These are phyloP conservation scores for Grantiella picta DNA, from an alignment of 2,113 vertebrate genomes.

Conservation along the genomic window DNA sequence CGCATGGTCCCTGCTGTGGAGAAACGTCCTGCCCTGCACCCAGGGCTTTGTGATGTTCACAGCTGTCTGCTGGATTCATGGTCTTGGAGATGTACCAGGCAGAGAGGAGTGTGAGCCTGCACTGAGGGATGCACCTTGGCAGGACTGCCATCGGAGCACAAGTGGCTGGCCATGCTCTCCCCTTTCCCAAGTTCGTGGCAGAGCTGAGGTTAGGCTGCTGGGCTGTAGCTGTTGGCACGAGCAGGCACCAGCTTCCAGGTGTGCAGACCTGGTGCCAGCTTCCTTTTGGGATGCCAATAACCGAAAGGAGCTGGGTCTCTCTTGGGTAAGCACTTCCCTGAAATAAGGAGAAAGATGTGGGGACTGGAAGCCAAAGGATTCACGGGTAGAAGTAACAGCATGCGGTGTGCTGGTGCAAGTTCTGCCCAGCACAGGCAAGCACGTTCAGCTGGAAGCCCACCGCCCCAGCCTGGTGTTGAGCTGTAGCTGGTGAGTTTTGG, in stretches of 20 bases:
- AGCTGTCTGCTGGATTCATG: background rate
- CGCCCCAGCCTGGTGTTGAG: background rate
- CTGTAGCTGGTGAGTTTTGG: background rate
- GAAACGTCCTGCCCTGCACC: background rate
- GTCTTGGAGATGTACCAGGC: background rate
- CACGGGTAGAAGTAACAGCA: background rate
- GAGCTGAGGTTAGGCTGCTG: background rate
- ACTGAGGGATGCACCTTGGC: background rate
- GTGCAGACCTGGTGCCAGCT: background rate
- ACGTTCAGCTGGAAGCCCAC: background rate
- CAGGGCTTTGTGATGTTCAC: background rate
- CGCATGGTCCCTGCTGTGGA: background rate
- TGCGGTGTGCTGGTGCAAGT: background rate
- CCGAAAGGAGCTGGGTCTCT: background rate
- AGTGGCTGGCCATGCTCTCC: background rate
- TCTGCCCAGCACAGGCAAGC: background rate
- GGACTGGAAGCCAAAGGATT: background rate
- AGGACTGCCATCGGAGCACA: fast-evolving
- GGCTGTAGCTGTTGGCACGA: background rate
- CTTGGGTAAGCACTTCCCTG: background rate
- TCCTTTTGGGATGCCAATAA: background rate
- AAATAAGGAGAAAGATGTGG: background rate
- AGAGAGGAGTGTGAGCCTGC: background rate
- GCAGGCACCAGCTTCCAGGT: background rate
- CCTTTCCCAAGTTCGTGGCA: background rate